Evolutionary conservation across 2,797 vertebrate genomes (phyloP), one percentile per base, ranked within the genome.

Genomic region (Sebastes matsubarae): DNA sequence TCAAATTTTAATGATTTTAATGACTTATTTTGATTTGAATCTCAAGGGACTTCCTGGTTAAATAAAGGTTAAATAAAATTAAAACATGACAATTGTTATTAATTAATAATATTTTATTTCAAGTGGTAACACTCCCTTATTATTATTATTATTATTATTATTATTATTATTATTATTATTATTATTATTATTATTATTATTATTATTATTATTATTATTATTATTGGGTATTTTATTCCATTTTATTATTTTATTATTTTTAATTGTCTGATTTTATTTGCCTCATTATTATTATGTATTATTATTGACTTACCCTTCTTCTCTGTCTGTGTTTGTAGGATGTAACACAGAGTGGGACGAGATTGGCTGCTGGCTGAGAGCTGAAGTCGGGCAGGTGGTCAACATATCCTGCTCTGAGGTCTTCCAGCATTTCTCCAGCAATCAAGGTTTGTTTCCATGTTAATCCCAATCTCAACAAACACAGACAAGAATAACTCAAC

Each of bases 331-430:
- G 36, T 73, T 36, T 65, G 7, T 55, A 97, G 97, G 94, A 18
- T 97, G 97, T 36, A 64, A 87, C 72, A 96, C 95, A 2, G 93
- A 96, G n/a, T 97, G 97, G 97, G 96, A 97, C 6, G 94, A 95
- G 20, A 93, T 97, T 6, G 94, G 92, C 18, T 97, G 97, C 84
- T 97, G 97, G 97, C 92, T 82, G 42, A 90, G 87, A 87, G 95
- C 96, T 7, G 85, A 95, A 4, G 89, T 95, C 6, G 96, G 96
- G 7, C 96, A 97, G 81, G 92, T 97, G 79, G 93, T 97, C 74
- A 96, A 96, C 63, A 87, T 97, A 10, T 96, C 96, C 38, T 97
- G 97, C 69, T 95, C 96, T 0, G 95, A 87, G 18, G 93, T 97
- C 73, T 97, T 97, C 77, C 94, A 96, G 89, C 96, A 96, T 91